These are phyloP conservation scores for Acanthacorydalis orientalis DNA, from an alignment of 2,888 invertebrate genomes.

Conservation along the genomic window DNA sequence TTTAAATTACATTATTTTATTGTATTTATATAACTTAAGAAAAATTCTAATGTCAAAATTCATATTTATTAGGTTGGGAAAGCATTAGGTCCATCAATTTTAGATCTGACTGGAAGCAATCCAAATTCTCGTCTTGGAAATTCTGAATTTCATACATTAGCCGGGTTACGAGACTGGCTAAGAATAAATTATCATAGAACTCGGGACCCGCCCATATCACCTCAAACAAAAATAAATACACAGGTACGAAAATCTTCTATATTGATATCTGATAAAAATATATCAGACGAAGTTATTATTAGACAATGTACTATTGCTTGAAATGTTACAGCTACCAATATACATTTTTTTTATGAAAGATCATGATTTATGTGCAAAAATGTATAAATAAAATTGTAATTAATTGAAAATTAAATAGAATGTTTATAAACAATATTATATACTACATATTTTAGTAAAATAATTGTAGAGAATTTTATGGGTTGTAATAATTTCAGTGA, in stretches of 20 bases:
- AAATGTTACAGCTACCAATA: too few species aligned
- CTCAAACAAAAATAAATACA: neutral
- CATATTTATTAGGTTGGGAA: constrained; percentile 49
- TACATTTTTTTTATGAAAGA: too few species aligned
- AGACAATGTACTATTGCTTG: too few species aligned
- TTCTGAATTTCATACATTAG: constrained; percentile 58
- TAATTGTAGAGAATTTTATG: too few species aligned
- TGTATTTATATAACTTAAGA: neutral
- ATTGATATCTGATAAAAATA: neutral
- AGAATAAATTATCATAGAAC: constrained; percentile 19
- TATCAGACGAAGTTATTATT: too few species aligned
- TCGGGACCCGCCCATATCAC: neutral
- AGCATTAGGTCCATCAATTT: constrained; percentile 64
- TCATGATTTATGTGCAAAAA: too few species aligned
- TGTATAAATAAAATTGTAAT: too few species aligned
- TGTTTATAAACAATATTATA: too few species aligned
- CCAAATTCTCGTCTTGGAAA: constrained; percentile 67
- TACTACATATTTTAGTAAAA: too few species aligned
- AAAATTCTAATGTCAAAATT: neutral
- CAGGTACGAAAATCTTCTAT: constrained; percentile 9
- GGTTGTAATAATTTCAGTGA: too few species aligned
- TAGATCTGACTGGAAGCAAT: constrained; percentile 67
- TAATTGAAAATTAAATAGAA: too few species aligned
- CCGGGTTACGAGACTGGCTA: constrained; percentile 48
- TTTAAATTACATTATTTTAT: too few species aligned